Evolutionary conservation across 1,140 invertebrate genomes (phyloP), one percentile per base, ranked within the genome.

Genomic region (Papilio polytes): DNA sequence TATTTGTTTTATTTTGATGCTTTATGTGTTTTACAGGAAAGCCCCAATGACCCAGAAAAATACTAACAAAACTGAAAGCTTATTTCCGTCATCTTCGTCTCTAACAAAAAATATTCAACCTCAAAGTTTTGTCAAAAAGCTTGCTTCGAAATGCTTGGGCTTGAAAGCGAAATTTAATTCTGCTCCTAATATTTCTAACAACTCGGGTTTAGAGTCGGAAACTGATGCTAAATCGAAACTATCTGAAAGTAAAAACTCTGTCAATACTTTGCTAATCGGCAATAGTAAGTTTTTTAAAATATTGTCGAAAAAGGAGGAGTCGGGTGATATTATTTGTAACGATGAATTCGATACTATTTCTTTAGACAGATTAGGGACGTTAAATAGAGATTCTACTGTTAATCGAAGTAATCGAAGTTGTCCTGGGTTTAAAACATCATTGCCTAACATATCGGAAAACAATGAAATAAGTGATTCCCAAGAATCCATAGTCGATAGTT

Each of bases 61-160:
- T 85, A 92, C 88, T 93, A 94, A 94, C 86, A 85, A 85, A 85
- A 88, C 82, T 87, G 87, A 90, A 85, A 92, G 92, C 93, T 88
- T 91, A 83, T 85, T 92, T 88, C 87, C 91, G 87, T 92, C 92
- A 86, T 92, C 92, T 89, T 94, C 92, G 80, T 89, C 89, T 85
- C 81, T 94, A 90, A 91, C 89, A 84, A 94, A 94, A 88, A 90
- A 85, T 88, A 87, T 90, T 86, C 53, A 56, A 56, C 85, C 89
- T 86, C 90, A 93, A 84, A 95, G 92, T 94, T 94, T 95, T 87
- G 94, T 95, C 59, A 92, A 94, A 92, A 95, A 92, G 91, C 93
- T 95, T 92, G 93, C 94, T 89, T 94, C 94, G n/a, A 95, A 95
- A 88, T 95, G 93, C 93, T 94, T 95, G 88, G 94, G 94, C 83